Evolutionary conservation across 2,888 invertebrate species (phyloP).

Genomic region (Dioctria rufipes): DNA sequence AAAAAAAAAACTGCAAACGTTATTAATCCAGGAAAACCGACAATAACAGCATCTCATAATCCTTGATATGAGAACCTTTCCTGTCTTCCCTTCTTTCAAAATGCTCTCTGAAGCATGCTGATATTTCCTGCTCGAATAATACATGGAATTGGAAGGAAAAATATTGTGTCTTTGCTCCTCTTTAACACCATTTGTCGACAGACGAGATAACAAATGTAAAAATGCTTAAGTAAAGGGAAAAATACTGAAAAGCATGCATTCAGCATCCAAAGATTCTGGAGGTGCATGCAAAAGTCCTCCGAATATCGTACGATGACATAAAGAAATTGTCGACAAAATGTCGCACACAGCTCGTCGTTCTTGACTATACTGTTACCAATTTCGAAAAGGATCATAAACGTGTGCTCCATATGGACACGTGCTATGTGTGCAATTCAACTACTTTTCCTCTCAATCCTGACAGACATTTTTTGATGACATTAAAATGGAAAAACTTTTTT

Average conservation of each 20-base stretch:
- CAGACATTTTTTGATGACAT: conserved; percentile 23
- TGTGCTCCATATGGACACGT: not conserved
- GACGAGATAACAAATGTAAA: conserved; percentile 15
- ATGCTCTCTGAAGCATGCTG: conserved; percentile 12
- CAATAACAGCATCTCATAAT: conserved; percentile 15
- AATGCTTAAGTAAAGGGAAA: not conserved
- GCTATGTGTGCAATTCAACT: no score
- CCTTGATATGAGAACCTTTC: conserved; percentile 33
- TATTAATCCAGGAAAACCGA: conserved; percentile 16
- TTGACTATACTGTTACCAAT: not conserved
- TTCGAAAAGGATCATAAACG: conserved; percentile 10
- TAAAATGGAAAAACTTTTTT: conserved; percentile 22
- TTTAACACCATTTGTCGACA: conserved; percentile 25
- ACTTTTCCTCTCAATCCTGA: conserved; percentile 4
- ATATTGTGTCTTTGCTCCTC: conserved; percentile 12
- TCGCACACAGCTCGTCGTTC: not conserved
- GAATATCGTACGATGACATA: not conserved
- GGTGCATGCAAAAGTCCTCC: conserved; percentile 33
- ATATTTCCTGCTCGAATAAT: not conserved
- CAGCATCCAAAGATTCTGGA: not conserved
- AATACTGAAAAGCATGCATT: conserved; percentile 28
- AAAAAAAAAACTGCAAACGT: not conserved
- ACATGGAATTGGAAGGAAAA: not conserved
- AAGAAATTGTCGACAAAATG: conserved; percentile 25
- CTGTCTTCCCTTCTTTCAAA: conserved; percentile 7